Percentiles rank a stretch among this genome's conserved stretches.
Evolutionary conservation across 2,113 vertebrate species (phyloP).

Genomic region (Jacana jacana): DNA sequence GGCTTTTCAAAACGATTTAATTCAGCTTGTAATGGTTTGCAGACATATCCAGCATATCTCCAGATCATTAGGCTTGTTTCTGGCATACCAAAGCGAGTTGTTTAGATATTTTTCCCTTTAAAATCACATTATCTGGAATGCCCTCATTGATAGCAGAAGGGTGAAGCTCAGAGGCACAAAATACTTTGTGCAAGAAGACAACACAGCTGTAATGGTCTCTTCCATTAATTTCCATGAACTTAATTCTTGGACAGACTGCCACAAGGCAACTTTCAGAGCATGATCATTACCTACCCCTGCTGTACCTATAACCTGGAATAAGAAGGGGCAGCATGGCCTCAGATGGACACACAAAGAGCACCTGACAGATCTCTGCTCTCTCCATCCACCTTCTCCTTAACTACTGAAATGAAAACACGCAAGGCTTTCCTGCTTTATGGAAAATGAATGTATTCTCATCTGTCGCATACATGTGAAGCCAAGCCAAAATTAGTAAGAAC

Average conservation of each 20-base stretch:
- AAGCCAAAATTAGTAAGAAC: slow-evolving; percentile 29
- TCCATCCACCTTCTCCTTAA: not conserved
- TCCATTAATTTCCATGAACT: not conserved
- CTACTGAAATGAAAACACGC: not conserved
- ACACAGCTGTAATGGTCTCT: not conserved
- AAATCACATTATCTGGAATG: slow-evolving; percentile 15
- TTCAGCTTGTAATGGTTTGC: not conserved
- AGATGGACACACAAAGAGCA: not conserved
- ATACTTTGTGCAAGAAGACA: not conserved
- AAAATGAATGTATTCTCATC: not conserved
- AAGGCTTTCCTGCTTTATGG: not conserved
- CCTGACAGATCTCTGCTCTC: not conserved
- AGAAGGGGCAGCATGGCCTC: not conserved
- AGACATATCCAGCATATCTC: not conserved
- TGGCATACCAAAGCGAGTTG: slow-evolving; percentile 10
- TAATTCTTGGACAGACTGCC: not conserved
- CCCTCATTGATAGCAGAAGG: not conserved
- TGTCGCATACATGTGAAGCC: not conserved
- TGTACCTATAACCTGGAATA: not conserved
- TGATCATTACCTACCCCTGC: not conserved
- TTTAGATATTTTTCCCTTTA: slow-evolving; percentile 7
- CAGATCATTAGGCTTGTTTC: not conserved
- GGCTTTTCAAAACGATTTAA: slow-evolving; percentile 27
- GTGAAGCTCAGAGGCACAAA: not conserved
- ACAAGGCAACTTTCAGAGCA: not conserved